Evolutionary conservation across 2,888 invertebrate genomes (phyloP).

Genomic region (Hyposoter dolosus): DNA sequence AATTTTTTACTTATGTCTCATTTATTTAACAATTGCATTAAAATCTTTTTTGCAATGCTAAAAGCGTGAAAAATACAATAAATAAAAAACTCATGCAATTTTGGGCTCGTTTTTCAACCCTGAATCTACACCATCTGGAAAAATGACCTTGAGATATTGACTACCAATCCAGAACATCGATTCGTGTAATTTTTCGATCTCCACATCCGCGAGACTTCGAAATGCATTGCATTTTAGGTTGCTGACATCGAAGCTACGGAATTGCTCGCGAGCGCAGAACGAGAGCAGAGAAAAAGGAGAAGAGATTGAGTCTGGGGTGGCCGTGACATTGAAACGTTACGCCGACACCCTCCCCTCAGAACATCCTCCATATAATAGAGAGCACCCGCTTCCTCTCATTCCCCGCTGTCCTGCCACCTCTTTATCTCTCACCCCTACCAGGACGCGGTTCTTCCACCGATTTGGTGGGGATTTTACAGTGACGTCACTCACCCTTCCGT

Average conservation of each 20-base stretch:
- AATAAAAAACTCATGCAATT: too few species aligned
- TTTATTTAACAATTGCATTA: neutral
- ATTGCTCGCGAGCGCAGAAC: neutral
- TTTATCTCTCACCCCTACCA: conserved; percentile 68
- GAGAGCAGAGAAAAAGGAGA: conserved; percentile 23
- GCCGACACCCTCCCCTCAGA: conserved; percentile 38
- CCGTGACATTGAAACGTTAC: conserved; percentile 70
- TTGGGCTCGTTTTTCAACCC: too few species aligned
- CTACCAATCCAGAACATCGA: neutral
- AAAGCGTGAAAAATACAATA: neutral
- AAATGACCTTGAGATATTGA: neutral
- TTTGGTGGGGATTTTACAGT: conserved; percentile 45
- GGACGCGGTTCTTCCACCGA: conserved; percentile 35
- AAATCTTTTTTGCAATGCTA: neutral
- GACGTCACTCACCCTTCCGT: conserved; percentile 41
- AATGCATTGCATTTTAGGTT: conserved; percentile 15
- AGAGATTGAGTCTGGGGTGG: conserved; percentile 66
- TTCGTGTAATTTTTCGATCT: conserved; percentile 8
- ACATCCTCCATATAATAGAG: conserved; percentile 44
- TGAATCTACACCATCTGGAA: too few species aligned
- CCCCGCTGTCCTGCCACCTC: conserved; percentile 63
- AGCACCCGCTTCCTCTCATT: conserved; percentile 32
- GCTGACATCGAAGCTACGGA: neutral
- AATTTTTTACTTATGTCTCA: neutral
- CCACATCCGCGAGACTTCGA: neutral